phyloP scores from a whole-genome alignment of 2,113 vertebrate species.

The Coturnix japonica region DNA sequence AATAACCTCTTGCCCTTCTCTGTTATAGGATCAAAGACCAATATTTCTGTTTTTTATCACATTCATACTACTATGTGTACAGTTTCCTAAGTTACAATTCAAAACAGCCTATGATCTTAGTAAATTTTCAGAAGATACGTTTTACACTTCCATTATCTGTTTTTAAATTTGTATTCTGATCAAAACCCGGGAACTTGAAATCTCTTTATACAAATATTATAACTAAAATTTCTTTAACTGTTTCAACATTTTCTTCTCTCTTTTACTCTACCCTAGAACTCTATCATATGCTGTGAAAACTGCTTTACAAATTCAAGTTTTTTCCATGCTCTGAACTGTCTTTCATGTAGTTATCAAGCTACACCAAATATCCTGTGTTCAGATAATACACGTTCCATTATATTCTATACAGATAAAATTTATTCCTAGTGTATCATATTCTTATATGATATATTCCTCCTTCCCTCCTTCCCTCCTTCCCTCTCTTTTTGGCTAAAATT shows the following conservation, averaged over 20 bases:
- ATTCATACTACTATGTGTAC: neutral
- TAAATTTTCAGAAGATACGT: neutral
- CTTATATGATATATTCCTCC: neutral
- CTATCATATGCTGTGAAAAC: neutral
- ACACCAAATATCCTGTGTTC: neutral
- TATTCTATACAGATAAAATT: neutral
- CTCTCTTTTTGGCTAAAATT: neutral
- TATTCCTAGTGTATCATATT: neutral
- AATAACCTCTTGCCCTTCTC: neutral
- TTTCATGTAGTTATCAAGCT: neutral
- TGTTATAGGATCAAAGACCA: neutral
- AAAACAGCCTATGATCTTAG: neutral
- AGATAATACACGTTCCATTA: neutral
- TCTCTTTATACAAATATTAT: neutral
- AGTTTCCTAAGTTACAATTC: neutral
- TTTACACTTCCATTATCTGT: neutral
- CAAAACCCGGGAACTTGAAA: neutral
- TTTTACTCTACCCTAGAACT: neutral
- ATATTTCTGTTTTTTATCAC: neutral
- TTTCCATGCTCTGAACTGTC: neutral
- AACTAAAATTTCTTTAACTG: neutral
- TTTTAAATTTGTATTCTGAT: conserved; percentile 7
- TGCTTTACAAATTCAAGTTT: conserved; percentile 2
- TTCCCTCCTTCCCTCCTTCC: too few relatives aligned
- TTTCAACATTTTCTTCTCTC: neutral